Evolutionary conservation across 2,888 invertebrate genomes (phyloP), one percentile per base, ranked within the genome.

Genomic region (Beris chalybata): DNA sequence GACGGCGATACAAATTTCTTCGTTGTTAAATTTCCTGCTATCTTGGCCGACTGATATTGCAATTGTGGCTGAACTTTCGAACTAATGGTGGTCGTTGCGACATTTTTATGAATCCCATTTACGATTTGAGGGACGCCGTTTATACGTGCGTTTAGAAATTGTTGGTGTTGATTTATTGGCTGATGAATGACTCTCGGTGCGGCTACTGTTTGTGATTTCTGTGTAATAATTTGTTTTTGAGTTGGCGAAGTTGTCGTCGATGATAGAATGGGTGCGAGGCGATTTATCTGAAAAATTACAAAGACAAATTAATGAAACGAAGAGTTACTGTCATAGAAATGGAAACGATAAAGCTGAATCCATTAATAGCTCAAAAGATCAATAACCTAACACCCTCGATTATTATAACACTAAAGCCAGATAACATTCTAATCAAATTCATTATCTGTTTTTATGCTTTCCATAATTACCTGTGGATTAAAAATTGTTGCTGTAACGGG

Each of bases 401-500:
- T 22, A 22, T 22, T 2, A 2, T 22, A 22, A 3, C 22, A 22
- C 22, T 22, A 22, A 22, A 22, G 22, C 22, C 22, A 22, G 22
- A 22, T 22, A 22, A 22, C 22, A 38, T 38, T 7, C 1, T 38
- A 9, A 38, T 38, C 38, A 38, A 38, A 38, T 38, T 38, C 9
- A 9, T 7, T 38, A 38, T 38, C 9, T 38, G 38, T 7, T 3
- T 7, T 38, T 38, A 38, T 22, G 22, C 22, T 22, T 3, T 3
- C 3, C 22, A 22, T 22, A 47, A 22, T 70, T 72, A 80, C 80
- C 77, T 81, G 80, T 73, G 79, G 77, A 74, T 78, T 79, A 72
- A 79, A 80, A 74, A 79, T 72, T 74, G 79, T 78, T 72, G 79
- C 77, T 71, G 79, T 74, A 15, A 64, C 67, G 31, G 79, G 75